These are phyloP conservation scores for Mimumesa dahlbomi DNA, from an alignment of 2,888 invertebrate genomes.

Conservation along the genomic window DNA sequence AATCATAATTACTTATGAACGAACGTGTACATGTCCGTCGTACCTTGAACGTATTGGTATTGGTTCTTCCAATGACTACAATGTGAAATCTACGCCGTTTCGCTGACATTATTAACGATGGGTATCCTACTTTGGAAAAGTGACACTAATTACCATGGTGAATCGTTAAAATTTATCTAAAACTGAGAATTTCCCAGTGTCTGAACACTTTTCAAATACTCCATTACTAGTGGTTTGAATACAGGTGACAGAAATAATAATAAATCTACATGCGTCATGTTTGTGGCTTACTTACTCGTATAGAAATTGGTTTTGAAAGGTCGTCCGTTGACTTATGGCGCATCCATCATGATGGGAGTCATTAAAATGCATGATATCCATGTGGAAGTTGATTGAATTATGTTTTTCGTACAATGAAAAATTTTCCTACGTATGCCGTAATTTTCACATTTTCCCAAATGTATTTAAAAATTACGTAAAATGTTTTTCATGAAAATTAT, in stretches of 20 bases:
- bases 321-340: constrained; percentile 30
- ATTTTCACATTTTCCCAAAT: no score
- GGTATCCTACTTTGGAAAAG: constrained; percentile 15
- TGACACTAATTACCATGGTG: constrained; percentile 14
- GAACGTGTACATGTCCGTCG: no score
- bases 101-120: constrained; percentile 19
- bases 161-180: constrained; percentile 14
- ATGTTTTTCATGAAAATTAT: no score
- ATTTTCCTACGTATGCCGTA: no score
- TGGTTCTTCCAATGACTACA: constrained; percentile 16
- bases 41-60: no score
- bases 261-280: constrained; percentile 12
- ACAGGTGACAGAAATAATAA: not conserved
- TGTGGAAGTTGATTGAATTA: not conserved
- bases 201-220: no score
- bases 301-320: constrained; percentile 42
- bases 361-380: constrained; percentile 10
- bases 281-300: constrained; percentile 29
- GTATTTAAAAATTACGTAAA: no score
- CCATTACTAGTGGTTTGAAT: no score
- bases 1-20: no score
- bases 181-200: not conserved
- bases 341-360: constrained; percentile 19
- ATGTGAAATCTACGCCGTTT: constrained; percentile 18
- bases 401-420: no score